Percentiles rank a stretch among this genome's conserved stretches.
Evolutionary conservation across 2,797 vertebrate genomes (phyloP).

Genomic region (Yasuhikotakia modesta): DNA sequence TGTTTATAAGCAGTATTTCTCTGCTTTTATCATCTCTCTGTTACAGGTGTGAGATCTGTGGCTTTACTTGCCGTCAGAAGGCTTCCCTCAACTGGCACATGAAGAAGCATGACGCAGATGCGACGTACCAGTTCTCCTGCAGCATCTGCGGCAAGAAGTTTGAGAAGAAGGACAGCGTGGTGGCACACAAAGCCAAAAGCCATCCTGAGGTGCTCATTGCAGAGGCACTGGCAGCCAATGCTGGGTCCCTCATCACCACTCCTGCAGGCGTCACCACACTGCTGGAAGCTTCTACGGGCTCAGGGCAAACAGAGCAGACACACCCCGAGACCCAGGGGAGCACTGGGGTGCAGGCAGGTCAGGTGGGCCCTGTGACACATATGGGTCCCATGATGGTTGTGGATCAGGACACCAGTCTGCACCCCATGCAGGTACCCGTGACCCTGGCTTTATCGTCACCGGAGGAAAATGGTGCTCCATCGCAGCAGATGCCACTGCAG

Average conservation of each 20-base stretch:
- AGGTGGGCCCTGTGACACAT: conserved; percentile 61
- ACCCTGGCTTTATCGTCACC: conserved; percentile 78
- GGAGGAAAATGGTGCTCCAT: conserved; percentile 59
- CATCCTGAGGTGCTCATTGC: conserved; percentile 94
- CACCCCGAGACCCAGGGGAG: conserved; percentile 64
- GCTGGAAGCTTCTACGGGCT: conserved; percentile 74
- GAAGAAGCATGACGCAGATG: conserved; percentile 96
- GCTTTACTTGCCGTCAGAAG: conserved; percentile 97
- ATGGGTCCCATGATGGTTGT: conserved; percentile 69
- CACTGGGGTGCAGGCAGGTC: conserved; percentile 60
- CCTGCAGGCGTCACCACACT: conserved; percentile 77
- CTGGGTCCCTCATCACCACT: conserved; percentile 91
- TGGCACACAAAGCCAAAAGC: conserved; percentile 85
- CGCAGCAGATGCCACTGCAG: conserved; percentile 82
- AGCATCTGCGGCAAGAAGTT: conserved; percentile 98
- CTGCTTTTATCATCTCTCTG: conserved; percentile 6
- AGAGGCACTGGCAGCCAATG: conserved; percentile 93
- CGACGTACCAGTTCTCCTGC: conserved; percentile 97
- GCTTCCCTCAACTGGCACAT: conserved; percentile 99
- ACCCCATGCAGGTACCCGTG: conserved; percentile 71
- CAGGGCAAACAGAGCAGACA: conserved; percentile 61
- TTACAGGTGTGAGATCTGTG: conserved; percentile 94
- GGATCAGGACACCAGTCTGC: conserved; percentile 80
- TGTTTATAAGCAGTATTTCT: background rate
- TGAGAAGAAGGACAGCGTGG: conserved; percentile 98